Conservation (phyloP, 64 coral and sea anemone species). For the Dendrophyllia cribrosa region DNA sequence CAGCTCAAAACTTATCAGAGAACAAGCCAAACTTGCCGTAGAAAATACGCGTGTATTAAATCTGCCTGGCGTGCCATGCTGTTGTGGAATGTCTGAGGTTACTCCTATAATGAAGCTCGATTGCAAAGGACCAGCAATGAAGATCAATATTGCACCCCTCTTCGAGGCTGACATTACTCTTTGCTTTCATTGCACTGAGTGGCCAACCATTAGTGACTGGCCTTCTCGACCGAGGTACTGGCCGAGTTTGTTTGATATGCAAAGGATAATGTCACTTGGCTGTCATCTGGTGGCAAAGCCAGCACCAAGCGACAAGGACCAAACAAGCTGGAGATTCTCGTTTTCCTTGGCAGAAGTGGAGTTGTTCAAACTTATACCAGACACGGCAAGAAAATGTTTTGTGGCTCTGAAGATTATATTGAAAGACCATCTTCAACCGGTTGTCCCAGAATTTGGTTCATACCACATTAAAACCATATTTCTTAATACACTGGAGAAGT, state of each 20-base stretch:
- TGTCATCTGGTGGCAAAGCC: slow-evolving; percentile 69
- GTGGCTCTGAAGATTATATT: slow-evolving; percentile 69
- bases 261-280: slow-evolving; percentile 51
- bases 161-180: slow-evolving; percentile 43
- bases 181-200: slow-evolving; percentile 38
- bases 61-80: background rate
- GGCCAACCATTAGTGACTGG: slow-evolving; percentile 59
- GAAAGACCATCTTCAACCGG: slow-evolving; percentile 67
- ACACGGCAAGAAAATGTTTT: slow-evolving; percentile 67
- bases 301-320: slow-evolving; percentile 27
- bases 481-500: slow-evolving; percentile 55
- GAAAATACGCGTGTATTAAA: background rate
- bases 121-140: slow-evolving; percentile 36
- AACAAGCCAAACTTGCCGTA: background rate
- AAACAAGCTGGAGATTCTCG: slow-evolving; percentile 66
- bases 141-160: background rate
- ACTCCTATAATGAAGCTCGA: background rate
- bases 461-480: slow-evolving; percentile 71
- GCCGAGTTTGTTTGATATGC: slow-evolving; percentile 26
- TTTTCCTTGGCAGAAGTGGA: slow-evolving; percentile 80
- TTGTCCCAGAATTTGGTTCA: background rate
- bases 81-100: background rate
- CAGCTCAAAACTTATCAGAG: slow-evolving; percentile 3
- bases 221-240: slow-evolving; percentile 39
- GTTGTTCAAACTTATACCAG: slow-evolving; percentile 59